Conservation (phyloP, 2,797 vertebrate species). For the Cephalopachus bancanus region DNA sequence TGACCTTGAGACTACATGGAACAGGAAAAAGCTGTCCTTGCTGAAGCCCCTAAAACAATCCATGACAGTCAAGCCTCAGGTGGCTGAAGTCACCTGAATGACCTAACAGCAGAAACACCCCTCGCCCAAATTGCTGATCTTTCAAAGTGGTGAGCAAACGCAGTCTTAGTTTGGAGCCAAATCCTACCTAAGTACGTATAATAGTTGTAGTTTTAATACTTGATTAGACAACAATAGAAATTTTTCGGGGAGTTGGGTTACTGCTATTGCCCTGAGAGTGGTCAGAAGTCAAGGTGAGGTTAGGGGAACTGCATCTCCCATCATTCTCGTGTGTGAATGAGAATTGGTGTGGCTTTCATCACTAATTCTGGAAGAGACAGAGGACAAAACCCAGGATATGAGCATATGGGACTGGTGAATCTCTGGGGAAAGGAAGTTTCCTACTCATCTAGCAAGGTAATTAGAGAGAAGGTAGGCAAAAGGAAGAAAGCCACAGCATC, state of each 20-base stretch:
- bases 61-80: fast-evolving
- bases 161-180: not conserved
- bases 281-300: not conserved
- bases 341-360: too few species aligned
- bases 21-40: not conserved
- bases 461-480: not conserved
- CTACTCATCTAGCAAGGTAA: not conserved
- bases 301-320: fast-evolving
- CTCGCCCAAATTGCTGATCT: fast-evolving
- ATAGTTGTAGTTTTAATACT: not conserved
- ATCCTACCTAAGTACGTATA: not conserved
- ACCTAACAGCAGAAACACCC: not conserved
- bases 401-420: not conserved
- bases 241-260: not conserved
- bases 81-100: fast-evolving
- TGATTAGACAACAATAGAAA: not conserved
- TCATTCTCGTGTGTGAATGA: not conserved
- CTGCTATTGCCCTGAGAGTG: fast-evolving
- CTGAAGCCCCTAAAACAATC: not conserved
- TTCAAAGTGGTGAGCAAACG: not conserved
- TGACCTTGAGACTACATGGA: not conserved
- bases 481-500: not conserved
- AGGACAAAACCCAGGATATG: not conserved
- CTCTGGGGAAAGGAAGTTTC: not conserved
- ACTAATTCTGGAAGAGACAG: not conserved